A percentile compares a stretch with the other conserved stretches of the same genome.
Evolutionary conservation across 2,888 invertebrate genomes (phyloP).

Genomic region (Lasioglossum calceatum): DNA sequence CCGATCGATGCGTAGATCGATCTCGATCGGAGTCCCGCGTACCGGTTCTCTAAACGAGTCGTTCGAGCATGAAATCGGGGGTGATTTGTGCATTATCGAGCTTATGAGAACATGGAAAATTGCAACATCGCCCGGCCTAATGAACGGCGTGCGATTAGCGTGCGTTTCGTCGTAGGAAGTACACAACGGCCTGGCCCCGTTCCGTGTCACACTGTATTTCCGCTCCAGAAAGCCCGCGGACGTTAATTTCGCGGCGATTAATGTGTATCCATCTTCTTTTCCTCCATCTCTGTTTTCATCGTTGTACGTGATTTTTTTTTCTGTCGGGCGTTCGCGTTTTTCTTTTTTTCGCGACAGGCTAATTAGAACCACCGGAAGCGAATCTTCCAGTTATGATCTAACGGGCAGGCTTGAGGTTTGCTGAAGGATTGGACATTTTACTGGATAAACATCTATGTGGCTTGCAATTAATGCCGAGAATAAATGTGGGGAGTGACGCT

Average conservation of each 20-base stretch:
- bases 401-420: background rate
- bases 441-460: too few relatives aligned
- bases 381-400: background rate
- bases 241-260: conserved; percentile 23
- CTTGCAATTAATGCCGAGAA: too few relatives aligned
- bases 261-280: background rate
- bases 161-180: conserved; percentile 48
- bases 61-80: conserved; percentile 35
- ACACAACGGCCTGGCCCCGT: conserved; percentile 57
- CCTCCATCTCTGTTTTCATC: background rate
- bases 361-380: conserved; percentile 2
- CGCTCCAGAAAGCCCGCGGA: conserved; percentile 78
- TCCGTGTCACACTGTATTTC: conserved; percentile 77
- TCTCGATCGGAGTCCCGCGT: background rate
- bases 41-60: background rate
- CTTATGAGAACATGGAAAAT: conserved; percentile 56
- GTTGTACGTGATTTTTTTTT: background rate
- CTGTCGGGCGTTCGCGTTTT: background rate
- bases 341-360: background rate
- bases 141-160: conserved; percentile 49
- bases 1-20: background rate
- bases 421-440: background rate
- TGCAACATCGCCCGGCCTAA: conserved; percentile 29
- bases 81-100: conserved; percentile 33
- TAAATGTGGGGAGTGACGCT: too few relatives aligned